These are phyloP conservation scores for Chunga burmeisteri DNA, from an alignment of 2,113 vertebrate genomes.

Conservation along the genomic window DNA sequence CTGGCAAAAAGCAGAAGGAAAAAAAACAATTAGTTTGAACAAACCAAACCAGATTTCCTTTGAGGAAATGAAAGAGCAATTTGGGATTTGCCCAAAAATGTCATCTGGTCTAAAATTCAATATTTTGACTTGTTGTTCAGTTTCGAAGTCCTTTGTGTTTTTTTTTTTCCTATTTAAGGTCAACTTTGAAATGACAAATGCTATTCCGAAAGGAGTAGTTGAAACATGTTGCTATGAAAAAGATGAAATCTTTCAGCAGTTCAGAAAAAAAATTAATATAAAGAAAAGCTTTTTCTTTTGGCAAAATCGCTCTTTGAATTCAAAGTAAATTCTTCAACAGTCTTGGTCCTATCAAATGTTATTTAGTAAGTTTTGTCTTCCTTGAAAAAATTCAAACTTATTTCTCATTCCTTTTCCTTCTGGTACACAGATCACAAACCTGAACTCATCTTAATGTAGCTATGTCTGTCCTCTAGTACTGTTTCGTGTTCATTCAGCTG, in stretches of 20 bases:
- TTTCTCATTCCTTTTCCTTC: not conserved
- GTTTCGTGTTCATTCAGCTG: not conserved
- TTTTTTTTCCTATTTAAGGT: not conserved
- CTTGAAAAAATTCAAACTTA: not conserved
- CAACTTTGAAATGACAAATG: not conserved
- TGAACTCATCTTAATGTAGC: not conserved
- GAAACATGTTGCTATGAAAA: not conserved
- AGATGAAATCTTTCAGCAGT: not conserved
- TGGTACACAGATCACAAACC: not conserved
- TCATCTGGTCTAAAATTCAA: conserved; percentile 21
- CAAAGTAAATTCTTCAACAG: not conserved
- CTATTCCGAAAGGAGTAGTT: not conserved
- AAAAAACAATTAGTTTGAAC: not conserved
- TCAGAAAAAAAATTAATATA: not conserved
- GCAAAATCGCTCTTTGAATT: not conserved
- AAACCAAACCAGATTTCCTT: not conserved
- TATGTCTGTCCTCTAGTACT: not conserved
- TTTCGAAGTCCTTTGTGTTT: not conserved
- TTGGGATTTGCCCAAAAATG: not conserved
- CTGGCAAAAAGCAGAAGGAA: not conserved
- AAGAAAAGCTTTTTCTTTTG: not conserved
- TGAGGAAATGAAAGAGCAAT: not conserved
- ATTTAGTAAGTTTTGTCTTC: not conserved
- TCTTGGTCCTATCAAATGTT: not conserved
- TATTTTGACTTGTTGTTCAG: not conserved